Base-by-base conservation (phyloP, 2,113 vertebrate species). In the Triplophysa siluroides region DNA sequence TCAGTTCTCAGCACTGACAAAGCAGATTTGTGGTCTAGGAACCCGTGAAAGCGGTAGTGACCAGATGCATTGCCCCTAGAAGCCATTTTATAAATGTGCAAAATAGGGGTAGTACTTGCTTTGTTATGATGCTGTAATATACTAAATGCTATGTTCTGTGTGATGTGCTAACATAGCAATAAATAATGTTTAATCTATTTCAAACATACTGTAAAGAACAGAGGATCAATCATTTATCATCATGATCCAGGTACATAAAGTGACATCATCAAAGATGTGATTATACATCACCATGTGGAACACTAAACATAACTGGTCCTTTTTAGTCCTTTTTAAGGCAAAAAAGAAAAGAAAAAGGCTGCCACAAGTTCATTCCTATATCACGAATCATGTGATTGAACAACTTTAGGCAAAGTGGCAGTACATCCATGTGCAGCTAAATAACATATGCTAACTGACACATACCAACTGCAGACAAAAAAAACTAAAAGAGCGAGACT, bases 1-100 rank as follows among this genome's bases (percentile, higher is more conserved):
- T 71, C 21, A 76, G 58, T 52, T 65, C 29, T n/a, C 33, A 68
- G 60, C 56, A 69, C 8, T 45, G 64, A 63, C 70, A 29, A 43
- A 78, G 63, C 41, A 58, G 14, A 16, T 26, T 9, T 52, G 58
- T 5, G 56, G n/a, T 7, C n/a, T 11, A 1, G 12, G 26, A 38
- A 72, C 21, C 19, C 18, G 26, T 71, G 26, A 71, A 69, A 69
- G 14, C 23, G 24, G 14, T 5, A 2, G 67, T 18, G 62, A 52
- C 4, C 5, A 29, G 23, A 70, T 11, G 16, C 26, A 14, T 23
- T 21, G 23, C 26, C 10, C 8, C 14, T 71, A n/a, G 29, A 33
- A 33, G 1, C 2, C 16, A 71, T 71, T 52, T 50, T 71, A 33
- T 7, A 33, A 38, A 38, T 7, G 33, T 38, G 6, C 33, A 38